Conservation (phyloP, 2,113 vertebrate genomes). For the Amblyopsis rosae region DNA sequence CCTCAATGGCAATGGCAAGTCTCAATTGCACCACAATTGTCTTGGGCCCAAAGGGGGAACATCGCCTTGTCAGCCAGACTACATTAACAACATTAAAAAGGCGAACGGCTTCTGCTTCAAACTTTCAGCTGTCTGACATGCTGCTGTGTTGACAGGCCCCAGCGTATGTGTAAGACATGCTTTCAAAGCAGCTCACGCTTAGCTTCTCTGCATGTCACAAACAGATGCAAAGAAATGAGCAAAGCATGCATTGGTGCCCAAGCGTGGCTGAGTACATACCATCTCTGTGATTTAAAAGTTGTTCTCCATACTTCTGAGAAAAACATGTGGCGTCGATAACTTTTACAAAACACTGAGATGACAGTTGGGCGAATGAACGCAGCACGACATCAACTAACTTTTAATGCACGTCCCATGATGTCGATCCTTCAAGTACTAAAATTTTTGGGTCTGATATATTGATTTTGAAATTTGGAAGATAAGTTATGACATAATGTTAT, state of each 20-base stretch:
- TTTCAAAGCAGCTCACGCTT: conserved; percentile 29
- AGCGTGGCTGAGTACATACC: conserved; percentile 1
- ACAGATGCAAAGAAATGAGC: conserved; percentile 4
- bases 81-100: conserved; percentile 31
- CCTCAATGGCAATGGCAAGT: background rate
- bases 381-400: too few species aligned
- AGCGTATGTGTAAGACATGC: background rate
- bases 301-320: background rate
- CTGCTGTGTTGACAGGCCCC: conserved; percentile 20
- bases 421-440: too few species aligned
- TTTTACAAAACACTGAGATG: background rate
- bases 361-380: too few species aligned
- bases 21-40: background rate
- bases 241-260: conserved; percentile 18
- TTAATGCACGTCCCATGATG: too few species aligned
- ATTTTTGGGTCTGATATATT: too few species aligned
- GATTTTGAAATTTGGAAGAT: too few species aligned
- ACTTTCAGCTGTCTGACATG: conserved; percentile 23
- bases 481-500: too few species aligned
- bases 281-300: conserved; percentile 10
- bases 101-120: conserved; percentile 19
- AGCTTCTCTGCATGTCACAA: conserved; percentile 20
- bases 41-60: conserved; percentile 16
- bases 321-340: background rate
- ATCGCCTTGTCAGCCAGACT: conserved; percentile 19